These are phyloP conservation scores for Alviniconcha marisindica DNA, from an alignment of 1,140 invertebrate species.

Conservation along the genomic window DNA sequence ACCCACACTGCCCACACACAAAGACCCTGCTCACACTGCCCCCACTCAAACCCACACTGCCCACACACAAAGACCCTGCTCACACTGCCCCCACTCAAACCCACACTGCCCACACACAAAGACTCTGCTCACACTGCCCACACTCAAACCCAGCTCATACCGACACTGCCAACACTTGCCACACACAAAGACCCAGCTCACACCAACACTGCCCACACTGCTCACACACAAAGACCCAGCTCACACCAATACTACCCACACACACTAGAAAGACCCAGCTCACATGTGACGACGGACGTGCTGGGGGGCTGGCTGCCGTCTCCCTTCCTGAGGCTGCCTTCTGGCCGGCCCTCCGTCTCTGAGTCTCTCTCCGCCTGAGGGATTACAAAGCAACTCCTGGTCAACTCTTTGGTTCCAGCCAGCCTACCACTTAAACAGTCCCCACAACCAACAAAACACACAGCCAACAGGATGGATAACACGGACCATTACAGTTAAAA, in stretches of 20 bases:
- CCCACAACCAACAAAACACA: no score
- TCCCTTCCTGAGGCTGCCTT: constrained; percentile 41
- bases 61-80: neutral
- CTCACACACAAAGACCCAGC: no score
- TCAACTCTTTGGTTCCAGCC: no score
- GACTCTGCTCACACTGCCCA: neutral
- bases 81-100: neutral
- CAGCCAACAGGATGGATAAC: no score
- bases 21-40: neutral
- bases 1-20: neutral
- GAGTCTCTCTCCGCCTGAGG: constrained; percentile 7
- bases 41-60: neutral
- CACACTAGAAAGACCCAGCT: constrained; percentile 27
- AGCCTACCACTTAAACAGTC: no score
- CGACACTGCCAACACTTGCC: neutral
- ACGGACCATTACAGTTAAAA: no score
- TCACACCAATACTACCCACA: neutral
- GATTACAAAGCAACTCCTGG: no score
- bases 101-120: neutral
- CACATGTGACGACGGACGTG: constrained; percentile 62
- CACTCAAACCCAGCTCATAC: neutral
- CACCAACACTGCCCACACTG: no score
- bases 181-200: no score
- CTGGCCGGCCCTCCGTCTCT: constrained; percentile 19
- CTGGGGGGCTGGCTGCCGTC: constrained; percentile 39